These are phyloP conservation scores for Haliclona indistincta DNA, from an alignment of 37 sponge, comb jelly and placozoan species.

Conservation along the genomic window DNA sequence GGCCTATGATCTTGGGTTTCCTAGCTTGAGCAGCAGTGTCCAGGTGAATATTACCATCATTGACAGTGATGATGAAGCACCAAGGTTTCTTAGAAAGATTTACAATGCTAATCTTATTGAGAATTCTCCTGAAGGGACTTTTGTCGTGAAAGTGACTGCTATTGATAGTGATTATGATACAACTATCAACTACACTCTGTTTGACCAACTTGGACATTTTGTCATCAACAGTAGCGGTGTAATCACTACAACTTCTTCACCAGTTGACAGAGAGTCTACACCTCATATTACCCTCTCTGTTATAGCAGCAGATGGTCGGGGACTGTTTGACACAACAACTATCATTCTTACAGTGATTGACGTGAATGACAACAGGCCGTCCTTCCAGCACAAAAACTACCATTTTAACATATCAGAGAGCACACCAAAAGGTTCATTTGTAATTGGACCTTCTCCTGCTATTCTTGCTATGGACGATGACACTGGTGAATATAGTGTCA, in stretches of 20 bases:
- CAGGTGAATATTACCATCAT: conserved; percentile 48
- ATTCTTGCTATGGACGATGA: conserved; percentile 59
- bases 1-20: conserved; percentile 60
- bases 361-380: conserved; percentile 62
- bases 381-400: conserved; percentile 23
- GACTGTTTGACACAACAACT: conserved; percentile 8
- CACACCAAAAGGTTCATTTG: too few relatives aligned
- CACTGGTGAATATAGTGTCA: conserved; percentile 48
- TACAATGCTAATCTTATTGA: conserved; percentile 24
- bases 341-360: conserved; percentile 53
- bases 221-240: conserved; percentile 32
- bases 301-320: conserved; percentile 37
- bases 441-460: not conserved
- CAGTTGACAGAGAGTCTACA: not conserved
- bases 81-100: conserved; percentile 38
- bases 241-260: conserved; percentile 21
- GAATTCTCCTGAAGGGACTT: conserved; percentile 6
- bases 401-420: conserved; percentile 59
- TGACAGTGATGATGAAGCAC: conserved; percentile 53
- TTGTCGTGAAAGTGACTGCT: conserved; percentile 7
- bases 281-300: conserved; percentile 33
- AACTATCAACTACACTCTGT: conserved; percentile 27
- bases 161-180: conserved; percentile 26
- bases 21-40: conserved; percentile 26
- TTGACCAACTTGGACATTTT: conserved; percentile 29